Evolutionary conservation across 2,797 vertebrate genomes (phyloP), one percentile per base, ranked within the genome.

Genomic region (Tangara arthus): DNA sequence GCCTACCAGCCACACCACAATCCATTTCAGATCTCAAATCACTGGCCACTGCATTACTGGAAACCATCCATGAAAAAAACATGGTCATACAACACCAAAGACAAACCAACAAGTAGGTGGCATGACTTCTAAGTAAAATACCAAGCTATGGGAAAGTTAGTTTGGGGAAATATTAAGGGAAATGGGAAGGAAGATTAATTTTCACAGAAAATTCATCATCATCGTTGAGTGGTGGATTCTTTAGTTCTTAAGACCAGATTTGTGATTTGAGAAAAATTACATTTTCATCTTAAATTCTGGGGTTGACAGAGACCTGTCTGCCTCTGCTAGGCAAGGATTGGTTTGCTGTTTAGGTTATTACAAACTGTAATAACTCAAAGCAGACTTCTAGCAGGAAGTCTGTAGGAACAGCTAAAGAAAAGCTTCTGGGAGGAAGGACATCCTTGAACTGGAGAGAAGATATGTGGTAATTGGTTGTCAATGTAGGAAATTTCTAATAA

Each of bases 61-160:
- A 99, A 97, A 99, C 99, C 3, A 99, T 99, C 96, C 99, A 99
- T 3, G 99, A 99, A 97, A 99, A 99, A 97, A 99, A 99, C 97
- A 99, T 99, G 98, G 98, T 99, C 94, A 98, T 99, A 96, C 99
- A 99, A 97, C 99, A 99, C 97, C 99, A 99, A 92, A 98, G 99
- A 11, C 99, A 99, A 97, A 99, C 99, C 94, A 99, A 99, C 98
- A 99, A 99, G 99, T 99, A 98, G 71, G 97, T 97, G 50, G 57
- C 59, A 18, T 61, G 71, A 61, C 60, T 92, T 82, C 11, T 88
- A 65, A 86, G 47, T 88, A 63, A 88, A 91, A 49, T 84, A 49
- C 1, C 12, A 50, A 82, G 34, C 28, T 82, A 19, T 61, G 55
- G 24, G 53, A 21, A 50, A 71, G 23, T 69, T 70, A 9, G 27